phyloP scores from a whole-genome alignment of 2,113 vertebrate species.

The Elephas maximus region DNA sequence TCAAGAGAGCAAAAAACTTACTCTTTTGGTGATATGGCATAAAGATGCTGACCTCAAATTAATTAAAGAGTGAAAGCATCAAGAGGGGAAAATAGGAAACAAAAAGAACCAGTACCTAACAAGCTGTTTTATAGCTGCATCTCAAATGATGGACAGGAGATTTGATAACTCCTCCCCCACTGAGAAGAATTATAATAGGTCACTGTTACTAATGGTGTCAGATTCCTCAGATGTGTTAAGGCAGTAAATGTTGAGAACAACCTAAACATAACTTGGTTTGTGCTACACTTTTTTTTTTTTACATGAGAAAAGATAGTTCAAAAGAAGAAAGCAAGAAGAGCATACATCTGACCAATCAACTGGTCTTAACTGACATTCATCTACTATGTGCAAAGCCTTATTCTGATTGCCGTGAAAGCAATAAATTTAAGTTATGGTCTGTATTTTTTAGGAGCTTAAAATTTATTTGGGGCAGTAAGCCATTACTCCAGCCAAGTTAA shows the following conservation, averaged over 20 bases:
- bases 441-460: conserved; percentile 24
- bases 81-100: neutral
- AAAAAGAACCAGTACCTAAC: neutral
- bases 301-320: conserved; percentile 9
- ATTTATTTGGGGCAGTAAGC: conserved; percentile 42
- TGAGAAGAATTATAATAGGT: neutral
- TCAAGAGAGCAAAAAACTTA: neutral
- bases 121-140: neutral
- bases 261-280: neutral
- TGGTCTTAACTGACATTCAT: neutral
- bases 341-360: neutral
- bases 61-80: neutral
- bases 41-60: neutral
- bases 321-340: conserved; percentile 34
- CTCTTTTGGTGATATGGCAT: neutral
- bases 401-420: neutral
- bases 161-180: neutral
- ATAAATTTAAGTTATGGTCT: conserved; percentile 25
- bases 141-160: neutral
- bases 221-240: neutral
- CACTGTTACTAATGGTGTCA: neutral
- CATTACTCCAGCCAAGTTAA: neutral
- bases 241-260: conserved; percentile 5
- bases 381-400: neutral
- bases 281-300: conserved; percentile 29